Percentiles rank a stretch among this genome's conserved stretches.
These are phyloP conservation scores for Solenodon paradoxus DNA, from an alignment of 2,113 vertebrate species.

Conservation along the genomic window DNA sequence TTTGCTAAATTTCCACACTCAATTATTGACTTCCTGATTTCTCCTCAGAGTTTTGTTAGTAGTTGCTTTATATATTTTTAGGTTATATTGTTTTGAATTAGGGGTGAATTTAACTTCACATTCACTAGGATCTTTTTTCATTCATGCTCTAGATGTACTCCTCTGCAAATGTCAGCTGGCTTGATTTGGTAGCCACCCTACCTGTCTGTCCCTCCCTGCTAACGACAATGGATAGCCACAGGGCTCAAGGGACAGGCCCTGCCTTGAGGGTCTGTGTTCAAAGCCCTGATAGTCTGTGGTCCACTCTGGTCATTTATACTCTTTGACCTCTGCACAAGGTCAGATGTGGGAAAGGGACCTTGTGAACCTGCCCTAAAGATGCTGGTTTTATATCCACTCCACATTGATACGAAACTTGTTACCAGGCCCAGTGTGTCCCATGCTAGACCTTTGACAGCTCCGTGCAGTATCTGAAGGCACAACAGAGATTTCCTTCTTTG, in stretches of 20 bases:
- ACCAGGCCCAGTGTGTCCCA: no score
- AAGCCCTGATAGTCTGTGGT: not conserved
- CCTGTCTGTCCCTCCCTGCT: not conserved
- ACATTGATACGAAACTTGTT: not conserved
- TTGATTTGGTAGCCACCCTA: not conserved
- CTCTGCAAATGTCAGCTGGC: not conserved
- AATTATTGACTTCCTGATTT: not conserved
- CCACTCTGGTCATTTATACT: not conserved
- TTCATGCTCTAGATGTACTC: not conserved
- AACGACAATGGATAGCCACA: not conserved
- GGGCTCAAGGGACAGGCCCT: not conserved
- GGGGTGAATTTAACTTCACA: not conserved
- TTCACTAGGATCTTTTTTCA: not conserved
- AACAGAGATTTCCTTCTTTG: no score
- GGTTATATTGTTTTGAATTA: not conserved
- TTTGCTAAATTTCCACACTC: not conserved
- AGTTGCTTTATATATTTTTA: no score
- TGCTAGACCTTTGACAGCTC: not conserved
- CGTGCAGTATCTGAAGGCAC: not conserved
- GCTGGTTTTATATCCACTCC: not conserved
- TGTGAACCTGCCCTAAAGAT: not conserved
- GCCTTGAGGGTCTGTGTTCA: not conserved
- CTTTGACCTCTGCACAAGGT: not conserved
- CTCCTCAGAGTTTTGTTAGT: not conserved
- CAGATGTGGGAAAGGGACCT: not conserved